Evolutionary conservation across 2,113 vertebrate species (phyloP).

Genomic region (Brachionichthys hirsutus): DNA sequence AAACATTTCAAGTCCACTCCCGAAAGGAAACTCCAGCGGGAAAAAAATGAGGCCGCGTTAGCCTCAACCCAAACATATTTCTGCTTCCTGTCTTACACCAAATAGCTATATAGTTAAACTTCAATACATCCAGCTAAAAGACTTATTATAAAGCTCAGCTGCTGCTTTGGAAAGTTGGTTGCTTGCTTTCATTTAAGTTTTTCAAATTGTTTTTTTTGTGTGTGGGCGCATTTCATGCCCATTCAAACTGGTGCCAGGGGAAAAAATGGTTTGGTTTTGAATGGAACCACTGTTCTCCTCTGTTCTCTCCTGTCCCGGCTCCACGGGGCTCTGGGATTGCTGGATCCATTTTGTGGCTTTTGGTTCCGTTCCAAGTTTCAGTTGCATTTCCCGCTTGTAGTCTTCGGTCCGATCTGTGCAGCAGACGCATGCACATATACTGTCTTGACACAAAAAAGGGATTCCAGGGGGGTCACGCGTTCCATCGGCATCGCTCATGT

Average conservation of each 20-base stretch:
- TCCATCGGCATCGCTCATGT: conserved; percentile 27
- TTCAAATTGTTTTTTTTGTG: conserved; percentile 16
- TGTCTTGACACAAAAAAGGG: conserved; percentile 32
- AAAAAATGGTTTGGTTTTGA: conserved; percentile 70
- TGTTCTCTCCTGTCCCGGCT: conserved; percentile 51
- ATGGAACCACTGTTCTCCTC: conserved; percentile 73
- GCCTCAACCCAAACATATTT: conserved; percentile 13
- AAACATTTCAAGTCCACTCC: conserved; percentile 47
- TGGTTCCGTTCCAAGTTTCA: conserved; percentile 65
- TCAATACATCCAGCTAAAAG: neutral
- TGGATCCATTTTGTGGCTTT: conserved; percentile 71
- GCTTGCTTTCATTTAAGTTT: conserved; percentile 20
- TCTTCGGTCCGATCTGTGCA: conserved; percentile 45
- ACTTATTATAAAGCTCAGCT: conserved; percentile 10
- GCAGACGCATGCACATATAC: conserved; percentile 40
- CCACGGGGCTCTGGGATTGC: conserved; percentile 43
- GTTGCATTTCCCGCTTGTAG: conserved; percentile 52
- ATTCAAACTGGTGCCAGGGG: conserved; percentile 57
- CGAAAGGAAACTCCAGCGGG: conserved; percentile 28
- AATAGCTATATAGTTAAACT: neutral
- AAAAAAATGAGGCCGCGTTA: conserved; percentile 39
- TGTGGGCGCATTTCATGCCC: conserved; percentile 64
- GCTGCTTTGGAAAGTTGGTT: conserved; percentile 23
- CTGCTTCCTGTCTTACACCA: conserved; percentile 6
- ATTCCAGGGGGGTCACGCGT: conserved; percentile 26